Evolutionary conservation across 1,140 invertebrate genomes (phyloP).

Genomic region (Aphaenogaster ashmeadi): DNA sequence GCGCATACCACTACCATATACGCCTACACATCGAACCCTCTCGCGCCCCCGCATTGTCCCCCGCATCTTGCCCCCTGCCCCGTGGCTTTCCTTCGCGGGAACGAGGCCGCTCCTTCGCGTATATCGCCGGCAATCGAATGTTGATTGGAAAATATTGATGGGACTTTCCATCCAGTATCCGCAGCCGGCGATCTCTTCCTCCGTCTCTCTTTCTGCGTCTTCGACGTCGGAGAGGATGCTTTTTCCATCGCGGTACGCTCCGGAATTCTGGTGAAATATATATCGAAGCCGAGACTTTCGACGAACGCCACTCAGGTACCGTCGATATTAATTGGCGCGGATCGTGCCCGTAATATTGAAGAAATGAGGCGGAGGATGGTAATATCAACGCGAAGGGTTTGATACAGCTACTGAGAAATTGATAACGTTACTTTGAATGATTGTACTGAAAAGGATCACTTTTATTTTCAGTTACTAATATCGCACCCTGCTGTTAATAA

Average conservation of each 20-base stretch:
- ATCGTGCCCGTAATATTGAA: not conserved
- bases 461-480: not conserved
- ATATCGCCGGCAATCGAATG: slow-evolving; percentile 81
- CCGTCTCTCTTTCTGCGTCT: slow-evolving; percentile 19
- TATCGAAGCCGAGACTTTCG: slow-evolving; percentile 17
- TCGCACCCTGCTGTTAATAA: not conserved
- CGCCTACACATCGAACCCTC: slow-evolving; percentile 75
- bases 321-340: slow-evolving; percentile 61
- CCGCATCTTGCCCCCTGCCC: not conserved
- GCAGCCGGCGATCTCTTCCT: slow-evolving; percentile 31
- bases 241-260: slow-evolving; percentile 65
- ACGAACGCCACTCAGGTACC: not conserved
- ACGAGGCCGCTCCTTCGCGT: slow-evolving; percentile 28
- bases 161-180: slow-evolving; percentile 55
- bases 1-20: slow-evolving; percentile 84
- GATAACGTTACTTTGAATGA: not conserved
- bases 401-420: not conserved
- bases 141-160: slow-evolving; percentile 86
- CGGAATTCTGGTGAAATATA: slow-evolving; percentile 70
- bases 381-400: not conserved
- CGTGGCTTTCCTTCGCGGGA: slow-evolving; percentile 22
- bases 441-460: not conserved
- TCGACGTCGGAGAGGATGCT: slow-evolving; percentile 44
- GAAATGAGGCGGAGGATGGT: not conserved
- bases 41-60: slow-evolving; percentile 41